Evolutionary conservation across 2,888 invertebrate genomes (phyloP), one percentile per base, ranked within the genome.

Genomic region (Pantelozetes paolii): DNA sequence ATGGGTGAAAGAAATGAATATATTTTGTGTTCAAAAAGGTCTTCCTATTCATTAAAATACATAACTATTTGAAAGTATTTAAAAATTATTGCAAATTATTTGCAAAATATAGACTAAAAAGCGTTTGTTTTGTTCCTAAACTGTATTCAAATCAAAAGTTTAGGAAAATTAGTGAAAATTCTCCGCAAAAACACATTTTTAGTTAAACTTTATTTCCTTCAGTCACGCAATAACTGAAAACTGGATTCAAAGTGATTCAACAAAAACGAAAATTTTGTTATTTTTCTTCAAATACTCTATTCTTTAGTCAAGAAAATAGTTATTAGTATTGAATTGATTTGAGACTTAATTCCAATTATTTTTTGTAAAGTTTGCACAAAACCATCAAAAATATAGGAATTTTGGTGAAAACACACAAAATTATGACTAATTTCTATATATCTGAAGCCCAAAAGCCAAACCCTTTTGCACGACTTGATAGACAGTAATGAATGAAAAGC

Each of bases 131-230:
- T 36, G 36, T 36, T 36, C 9, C 9, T 36, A n/a, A n/a, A n/a
- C 36, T 36, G 36, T 8, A 8, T 36, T 36, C 9, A 5, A 36
- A 9, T 36, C 36, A 5, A 36, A 36, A 36, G 36, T 54, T 54
- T 26, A 54, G 6, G 54, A 54, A 54, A 54, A 54, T 54, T 50
- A 50, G 50, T n/a, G 26, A 9, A 15, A 26, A 26, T 54, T 50
- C 9, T 26, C n/a, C 11, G 6, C 26, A 54, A 54, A 54, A 23
- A 50, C 18, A 23, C 23, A 26, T 54, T 54, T 54, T 26, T 26
- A 54, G 54, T 54, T 54, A 54, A 54, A 54, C 54, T 26, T 54
- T 54, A 54, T 54, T 54, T 20, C 26, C 26, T 54, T 54, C 11
- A 54, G 54, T 54, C 54, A 54, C 26, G 54, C 54, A 54, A 54